Conservation (phyloP, 2,888 invertebrate genomes). For the Schizotus pectinicornis region DNA sequence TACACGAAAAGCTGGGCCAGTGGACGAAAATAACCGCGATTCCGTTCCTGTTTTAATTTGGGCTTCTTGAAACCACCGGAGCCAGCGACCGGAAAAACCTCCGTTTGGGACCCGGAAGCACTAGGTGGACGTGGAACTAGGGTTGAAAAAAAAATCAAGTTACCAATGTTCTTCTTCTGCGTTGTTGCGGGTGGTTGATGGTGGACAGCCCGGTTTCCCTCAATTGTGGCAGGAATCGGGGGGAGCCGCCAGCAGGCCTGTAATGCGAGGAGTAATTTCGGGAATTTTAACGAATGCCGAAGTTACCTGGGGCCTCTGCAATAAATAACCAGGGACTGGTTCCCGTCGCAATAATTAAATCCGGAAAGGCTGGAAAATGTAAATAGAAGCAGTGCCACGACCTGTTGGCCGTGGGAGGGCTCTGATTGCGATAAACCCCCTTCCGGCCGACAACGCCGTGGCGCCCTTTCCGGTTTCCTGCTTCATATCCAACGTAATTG, state of each 20-base stretch:
- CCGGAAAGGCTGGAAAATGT: too few relatives aligned
- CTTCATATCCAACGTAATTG: constrained; percentile 14
- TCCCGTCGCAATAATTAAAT: constrained; percentile 18
- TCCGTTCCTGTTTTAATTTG: not conserved
- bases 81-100: too few relatives aligned
- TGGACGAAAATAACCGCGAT: constrained; percentile 8
- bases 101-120: too few relatives aligned
- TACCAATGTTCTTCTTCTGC: too few relatives aligned
- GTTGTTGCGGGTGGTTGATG: too few relatives aligned
- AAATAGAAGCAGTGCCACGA: constrained; percentile 10
- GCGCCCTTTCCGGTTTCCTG: constrained; percentile 32
- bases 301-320: not conserved
- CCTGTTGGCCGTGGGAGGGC: constrained; percentile 33
- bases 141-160: too few relatives aligned
- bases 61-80: not conserved
- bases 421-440: constrained; percentile 31
- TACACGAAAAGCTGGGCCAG: not conserved
- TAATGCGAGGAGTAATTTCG: constrained; percentile 6
- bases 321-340: constrained; percentile 15
- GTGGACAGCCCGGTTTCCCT: too few relatives aligned
- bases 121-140: too few relatives aligned
- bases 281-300: constrained; percentile 29
- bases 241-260: too few relatives aligned
- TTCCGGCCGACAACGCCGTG: constrained; percentile 37
- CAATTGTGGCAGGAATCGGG: too few relatives aligned